Conservation (phyloP, 2,888 invertebrate species). For the Noctua comes region DNA sequence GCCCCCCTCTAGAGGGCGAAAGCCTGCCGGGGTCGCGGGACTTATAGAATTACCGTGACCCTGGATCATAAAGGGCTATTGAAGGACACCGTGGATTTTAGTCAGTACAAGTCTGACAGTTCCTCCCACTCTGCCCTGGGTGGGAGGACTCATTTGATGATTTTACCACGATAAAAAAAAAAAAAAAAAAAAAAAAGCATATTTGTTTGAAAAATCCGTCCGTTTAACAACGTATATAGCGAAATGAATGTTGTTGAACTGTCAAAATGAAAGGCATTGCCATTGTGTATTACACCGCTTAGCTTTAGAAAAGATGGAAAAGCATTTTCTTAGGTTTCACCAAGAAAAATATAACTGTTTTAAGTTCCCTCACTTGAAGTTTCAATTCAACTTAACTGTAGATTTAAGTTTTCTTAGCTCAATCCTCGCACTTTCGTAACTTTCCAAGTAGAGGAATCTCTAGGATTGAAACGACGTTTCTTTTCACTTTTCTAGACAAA, state of each 20-base stretch:
- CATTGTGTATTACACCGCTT: neutral
- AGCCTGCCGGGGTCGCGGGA: too few species aligned
- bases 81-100: too few species aligned
- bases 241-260: conserved; percentile 3
- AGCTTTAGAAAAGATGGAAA: neutral
- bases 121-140: too few species aligned
- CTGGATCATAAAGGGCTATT: too few species aligned
- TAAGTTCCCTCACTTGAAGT: conserved; percentile 16
- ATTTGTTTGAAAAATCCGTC: neutral
- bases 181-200: too few species aligned
- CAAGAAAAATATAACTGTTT: conserved; percentile 33
- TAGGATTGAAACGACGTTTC: conserved; percentile 21
- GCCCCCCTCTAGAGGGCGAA: too few species aligned
- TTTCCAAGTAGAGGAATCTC: conserved; percentile 25
- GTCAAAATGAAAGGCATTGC: neutral
- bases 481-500: conserved; percentile 26
- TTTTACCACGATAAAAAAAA: too few species aligned
- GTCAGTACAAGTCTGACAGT: too few species aligned
- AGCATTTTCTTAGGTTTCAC: conserved; percentile 1
- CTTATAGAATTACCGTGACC: too few species aligned
- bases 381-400: conserved; percentile 34
- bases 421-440: conserved; percentile 25
- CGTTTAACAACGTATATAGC: neutral
- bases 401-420: conserved; percentile 34
- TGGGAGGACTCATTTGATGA: too few species aligned